These are phyloP conservation scores for Cepphus grylle DNA, from an alignment of 2,113 vertebrate species.

Conservation along the genomic window DNA sequence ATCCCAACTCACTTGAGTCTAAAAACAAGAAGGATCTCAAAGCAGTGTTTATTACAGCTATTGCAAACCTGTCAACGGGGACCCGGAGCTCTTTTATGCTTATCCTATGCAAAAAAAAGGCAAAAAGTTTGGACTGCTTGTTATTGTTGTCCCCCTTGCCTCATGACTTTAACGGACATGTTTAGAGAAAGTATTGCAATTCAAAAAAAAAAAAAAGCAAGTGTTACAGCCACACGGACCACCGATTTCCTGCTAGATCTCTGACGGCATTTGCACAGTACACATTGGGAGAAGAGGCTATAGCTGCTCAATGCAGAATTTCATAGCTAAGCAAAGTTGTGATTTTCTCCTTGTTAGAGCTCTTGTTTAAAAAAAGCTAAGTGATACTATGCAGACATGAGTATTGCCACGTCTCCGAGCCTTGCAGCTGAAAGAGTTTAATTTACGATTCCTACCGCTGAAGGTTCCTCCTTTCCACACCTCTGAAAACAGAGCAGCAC, in stretches of 20 bases:
- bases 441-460: not conserved
- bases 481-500: not conserved
- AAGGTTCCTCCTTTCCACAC: not conserved
- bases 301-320: not conserved
- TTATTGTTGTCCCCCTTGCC: not conserved
- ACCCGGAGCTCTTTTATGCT: not conserved
- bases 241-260: not conserved
- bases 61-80: not conserved
- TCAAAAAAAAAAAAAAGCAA: not conserved
- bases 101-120: not conserved
- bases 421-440: not conserved
- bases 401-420: not conserved
- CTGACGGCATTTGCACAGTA: not conserved
- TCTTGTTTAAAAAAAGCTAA: constrained; percentile 31
- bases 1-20: rapidly evolving
- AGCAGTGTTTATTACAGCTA: not conserved
- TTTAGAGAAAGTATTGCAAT: not conserved
- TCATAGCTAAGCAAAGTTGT: constrained; percentile 33
- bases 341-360: constrained; percentile 20
- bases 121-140: not conserved
- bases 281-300: not conserved
- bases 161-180: not conserved
- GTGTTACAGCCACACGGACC: not conserved
- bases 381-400: not conserved
- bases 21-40: not conserved